Percentiles rank a stretch among this genome's conserved stretches.
These are phyloP conservation scores for Dastarcus helophoroides DNA, from an alignment of 2,888 invertebrate species.

Conservation along the genomic window DNA sequence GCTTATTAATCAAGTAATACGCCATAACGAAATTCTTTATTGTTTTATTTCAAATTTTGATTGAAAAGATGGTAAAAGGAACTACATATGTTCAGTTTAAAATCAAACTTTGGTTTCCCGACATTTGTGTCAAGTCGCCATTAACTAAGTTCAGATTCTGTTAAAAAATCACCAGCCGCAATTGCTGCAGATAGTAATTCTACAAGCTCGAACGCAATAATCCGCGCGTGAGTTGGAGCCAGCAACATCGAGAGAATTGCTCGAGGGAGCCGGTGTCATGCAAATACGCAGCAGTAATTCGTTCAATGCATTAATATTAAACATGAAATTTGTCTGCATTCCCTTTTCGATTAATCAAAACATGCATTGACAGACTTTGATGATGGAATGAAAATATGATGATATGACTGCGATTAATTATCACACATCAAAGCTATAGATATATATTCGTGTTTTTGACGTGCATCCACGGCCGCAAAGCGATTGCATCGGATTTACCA, in stretches of 20 bases:
- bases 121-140: no score
- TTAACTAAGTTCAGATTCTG: no score
- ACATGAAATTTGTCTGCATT: slow-evolving; percentile 18
- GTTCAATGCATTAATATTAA: slow-evolving; percentile 15
- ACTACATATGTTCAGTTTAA: no score
- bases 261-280: background rate
- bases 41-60: no score
- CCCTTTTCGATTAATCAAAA: slow-evolving; percentile 27
- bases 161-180: no score
- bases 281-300: background rate
- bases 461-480: slow-evolving; percentile 16
- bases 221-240: no score
- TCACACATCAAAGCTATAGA: slow-evolving; percentile 27
- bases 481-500: slow-evolving; percentile 19
- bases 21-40: no score
- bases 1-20: no score
- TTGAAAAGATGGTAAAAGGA: no score
- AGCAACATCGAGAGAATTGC: background rate
- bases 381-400: slow-evolving; percentile 31
- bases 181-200: no score
- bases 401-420: slow-evolving; percentile 31
- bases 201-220: no score
- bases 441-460: slow-evolving; percentile 24
- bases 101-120: no score
- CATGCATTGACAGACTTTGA: slow-evolving; percentile 28